A percentile compares a stretch with the other conserved stretches of the same genome.
Evolutionary conservation across 2,113 vertebrate species (phyloP).

Genomic region (Oxyura jamaicensis): DNA sequence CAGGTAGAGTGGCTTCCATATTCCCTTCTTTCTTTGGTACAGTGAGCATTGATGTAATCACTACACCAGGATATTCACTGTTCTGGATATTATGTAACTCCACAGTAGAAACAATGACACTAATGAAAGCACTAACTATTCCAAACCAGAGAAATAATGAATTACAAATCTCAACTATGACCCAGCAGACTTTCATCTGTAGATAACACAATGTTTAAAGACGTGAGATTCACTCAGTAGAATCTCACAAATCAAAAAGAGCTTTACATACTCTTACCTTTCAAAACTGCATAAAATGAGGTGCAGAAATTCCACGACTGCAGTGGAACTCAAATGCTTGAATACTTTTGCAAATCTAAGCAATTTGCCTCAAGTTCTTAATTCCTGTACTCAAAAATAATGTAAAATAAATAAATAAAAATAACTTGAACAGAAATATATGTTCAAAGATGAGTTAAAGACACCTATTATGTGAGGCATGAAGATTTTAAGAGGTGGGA

Average conservation of each 20-base stretch:
- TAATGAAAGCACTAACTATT: background rate
- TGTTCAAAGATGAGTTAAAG: background rate
- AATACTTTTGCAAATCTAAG: background rate
- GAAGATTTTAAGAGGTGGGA: rapidly evolving
- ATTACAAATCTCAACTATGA: background rate
- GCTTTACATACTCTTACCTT: background rate
- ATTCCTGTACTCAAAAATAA: background rate
- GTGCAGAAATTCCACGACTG: background rate
- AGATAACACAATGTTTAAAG: background rate
- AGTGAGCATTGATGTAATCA: too few relatives aligned
- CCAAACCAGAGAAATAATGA: background rate
- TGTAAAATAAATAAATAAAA: background rate
- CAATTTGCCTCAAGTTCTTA: background rate
- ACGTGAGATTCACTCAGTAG: background rate
- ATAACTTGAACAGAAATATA: background rate
- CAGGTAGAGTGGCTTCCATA: background rate
- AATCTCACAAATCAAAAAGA: background rate
- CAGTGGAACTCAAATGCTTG: background rate
- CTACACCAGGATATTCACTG: background rate
- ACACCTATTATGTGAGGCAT: background rate
- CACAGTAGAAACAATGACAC: background rate
- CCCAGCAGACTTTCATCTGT: background rate
- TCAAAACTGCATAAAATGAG: background rate
- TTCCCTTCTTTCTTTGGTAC: background rate
- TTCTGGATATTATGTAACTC: background rate